phyloP scores from a whole-genome alignment of 2,113 vertebrate species.

The Podilymbus podiceps region DNA sequence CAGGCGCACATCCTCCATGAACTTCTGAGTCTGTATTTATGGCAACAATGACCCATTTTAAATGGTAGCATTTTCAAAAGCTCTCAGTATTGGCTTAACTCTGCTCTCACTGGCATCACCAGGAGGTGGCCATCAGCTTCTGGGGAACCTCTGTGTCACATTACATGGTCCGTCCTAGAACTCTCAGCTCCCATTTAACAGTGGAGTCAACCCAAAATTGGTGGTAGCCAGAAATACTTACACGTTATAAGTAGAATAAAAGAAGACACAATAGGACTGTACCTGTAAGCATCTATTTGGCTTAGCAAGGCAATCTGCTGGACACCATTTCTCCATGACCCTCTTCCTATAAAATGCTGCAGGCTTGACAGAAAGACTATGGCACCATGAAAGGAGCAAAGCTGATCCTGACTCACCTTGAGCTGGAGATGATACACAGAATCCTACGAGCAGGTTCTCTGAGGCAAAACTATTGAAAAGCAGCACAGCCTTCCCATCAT shows the following conservation, averaged over 20 bases:
- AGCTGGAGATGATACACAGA: neutral
- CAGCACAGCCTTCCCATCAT: neutral
- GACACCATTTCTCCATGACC: neutral
- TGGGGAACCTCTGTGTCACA: neutral
- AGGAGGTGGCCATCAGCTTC: conserved; percentile 16
- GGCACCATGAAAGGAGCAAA: fast-evolving
- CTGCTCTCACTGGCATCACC: conserved; percentile 10
- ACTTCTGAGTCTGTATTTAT: neutral
- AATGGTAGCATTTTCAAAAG: neutral
- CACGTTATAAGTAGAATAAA: neutral
- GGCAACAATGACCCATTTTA: conserved; percentile 20
- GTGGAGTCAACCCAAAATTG: neutral
- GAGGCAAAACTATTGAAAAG: neutral
- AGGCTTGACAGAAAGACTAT: neutral
- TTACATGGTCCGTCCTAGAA: neutral
- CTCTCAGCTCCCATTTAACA: neutral
- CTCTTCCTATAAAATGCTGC: neutral
- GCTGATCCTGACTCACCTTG: neutral
- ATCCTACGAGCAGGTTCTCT: neutral
- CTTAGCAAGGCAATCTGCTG: neutral
- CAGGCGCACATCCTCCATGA: neutral
- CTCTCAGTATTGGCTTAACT: neutral
- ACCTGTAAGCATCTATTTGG: neutral
- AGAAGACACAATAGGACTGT: neutral
- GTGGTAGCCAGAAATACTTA: neutral